Percentiles rank a stretch among this genome's conserved stretches.
Evolutionary conservation across 1,140 invertebrate genomes (phyloP).

Genomic region (Drosophila murphyi): DNA sequence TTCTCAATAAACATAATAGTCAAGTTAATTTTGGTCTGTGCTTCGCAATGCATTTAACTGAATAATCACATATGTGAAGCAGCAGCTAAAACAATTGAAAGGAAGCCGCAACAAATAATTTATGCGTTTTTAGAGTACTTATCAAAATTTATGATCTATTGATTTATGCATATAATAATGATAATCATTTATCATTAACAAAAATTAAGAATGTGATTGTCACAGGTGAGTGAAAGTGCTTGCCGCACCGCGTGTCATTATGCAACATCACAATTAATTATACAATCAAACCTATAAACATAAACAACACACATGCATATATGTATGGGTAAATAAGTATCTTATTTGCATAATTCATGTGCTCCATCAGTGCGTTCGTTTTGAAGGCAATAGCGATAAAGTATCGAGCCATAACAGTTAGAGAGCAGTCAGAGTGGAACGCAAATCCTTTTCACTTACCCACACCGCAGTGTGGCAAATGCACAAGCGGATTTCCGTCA

Average conservation of each 20-base stretch:
- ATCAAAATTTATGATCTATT: slow-evolving; percentile 75
- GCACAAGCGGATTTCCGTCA: slow-evolving; percentile 61
- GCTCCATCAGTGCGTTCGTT: slow-evolving; percentile 40
- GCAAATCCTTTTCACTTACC: slow-evolving; percentile 51
- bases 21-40: not conserved
- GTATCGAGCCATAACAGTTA: slow-evolving; percentile 1
- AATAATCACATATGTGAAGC: slow-evolving; percentile 16
- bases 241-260: slow-evolving; percentile 5
- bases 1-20: not conserved
- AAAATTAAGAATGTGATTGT: slow-evolving; percentile 13
- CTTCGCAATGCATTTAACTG: not conserved
- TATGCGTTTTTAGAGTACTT: slow-evolving; percentile 71
- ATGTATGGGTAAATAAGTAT: slow-evolving; percentile 12
- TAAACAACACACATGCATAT: not conserved
- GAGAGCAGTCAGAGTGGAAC: not conserved
- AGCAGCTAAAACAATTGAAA: slow-evolving; percentile 37
- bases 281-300: not conserved
- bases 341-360: slow-evolving; percentile 77
- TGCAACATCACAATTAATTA: slow-evolving; percentile 28
- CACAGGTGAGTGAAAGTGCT: slow-evolving; percentile 35
- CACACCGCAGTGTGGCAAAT: not conserved
- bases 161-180: slow-evolving; percentile 51
- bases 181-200: slow-evolving; percentile 17
- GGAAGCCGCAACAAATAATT: slow-evolving; percentile 64
- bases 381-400: slow-evolving; percentile 18